Evolutionary conservation across 2,888 invertebrate species (phyloP), one percentile per base, ranked within the genome.

Genomic region (Philereme transversata): DNA sequence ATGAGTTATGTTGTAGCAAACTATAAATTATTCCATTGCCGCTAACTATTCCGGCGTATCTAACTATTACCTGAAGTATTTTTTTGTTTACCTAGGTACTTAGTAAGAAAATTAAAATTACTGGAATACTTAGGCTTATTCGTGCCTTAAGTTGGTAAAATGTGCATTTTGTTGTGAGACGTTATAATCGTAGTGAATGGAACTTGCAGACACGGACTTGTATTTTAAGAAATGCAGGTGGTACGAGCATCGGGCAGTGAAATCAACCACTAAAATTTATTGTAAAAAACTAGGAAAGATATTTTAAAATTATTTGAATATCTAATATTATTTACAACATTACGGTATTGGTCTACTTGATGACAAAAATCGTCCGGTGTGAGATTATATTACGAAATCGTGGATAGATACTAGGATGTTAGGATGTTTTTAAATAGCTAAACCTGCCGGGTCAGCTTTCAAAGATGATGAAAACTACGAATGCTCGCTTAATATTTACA

Each of bases 1-100:
- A 84, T 81, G 63, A 69, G 69, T 62, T 63, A 59, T 65, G 67
- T 62, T 69, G 60, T 64, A 56, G 51, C 51, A 59, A 51, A 51
- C 40, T 45, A 48, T 51, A 34, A 51, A 35, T 40, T 62, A 22
- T 51, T 49, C 45, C 5, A 46, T 51, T 55, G 54, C 55, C 51
- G 46, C 62, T 55, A 57, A 57, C 57, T 62, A 56, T 55, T 50
- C 22, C 5, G 40, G 6, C 7, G 3, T 22, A 22, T 22, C 1
- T 22, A 22, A 22, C 1, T 2, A 22, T 22, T 22, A 22, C 22
- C 22, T 22, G 22, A 22, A 22, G 22, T 22, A 22, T 22, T 22
- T 22, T 22, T 22, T 22, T 22, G 22, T 22, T 22, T 22, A 22
- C 22, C 22, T 22, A n/a, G n/a, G n/a, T n/a, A 22, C 22, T 22